These are phyloP conservation scores for Tragelaphus imberbis DNA, from an alignment of 2,113 vertebrate species.

Conservation along the genomic window DNA sequence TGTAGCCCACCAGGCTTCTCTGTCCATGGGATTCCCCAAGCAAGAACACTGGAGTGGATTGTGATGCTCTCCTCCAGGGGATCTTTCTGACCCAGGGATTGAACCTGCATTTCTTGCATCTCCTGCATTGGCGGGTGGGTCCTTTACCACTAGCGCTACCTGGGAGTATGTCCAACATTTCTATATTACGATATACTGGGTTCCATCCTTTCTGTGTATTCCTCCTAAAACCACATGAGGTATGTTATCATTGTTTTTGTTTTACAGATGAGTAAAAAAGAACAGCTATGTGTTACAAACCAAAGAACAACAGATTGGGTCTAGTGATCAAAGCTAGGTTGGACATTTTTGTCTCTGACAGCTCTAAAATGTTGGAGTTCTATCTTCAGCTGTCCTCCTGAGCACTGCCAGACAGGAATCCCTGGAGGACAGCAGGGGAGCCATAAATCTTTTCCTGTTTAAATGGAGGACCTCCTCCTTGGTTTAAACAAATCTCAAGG, in stretches of 20 bases:
- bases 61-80: not conserved
- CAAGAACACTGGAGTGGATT: not conserved
- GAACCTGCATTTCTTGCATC: not conserved
- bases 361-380: slow-evolving; percentile 1
- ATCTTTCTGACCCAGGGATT: not conserved
- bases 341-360: slow-evolving; percentile 1
- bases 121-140: not conserved
- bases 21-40: not conserved
- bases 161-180: not conserved
- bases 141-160: not conserved
- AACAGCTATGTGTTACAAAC: not conserved
- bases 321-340: not conserved
- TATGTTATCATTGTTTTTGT: slow-evolving; percentile 14
- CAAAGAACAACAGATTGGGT: not conserved
- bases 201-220: not conserved
- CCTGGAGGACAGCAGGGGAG: not conserved
- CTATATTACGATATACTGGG: not conserved
- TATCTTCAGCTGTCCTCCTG: slow-evolving; percentile 24
- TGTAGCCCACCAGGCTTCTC: not conserved
- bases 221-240: not conserved
- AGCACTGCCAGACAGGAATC: not conserved
- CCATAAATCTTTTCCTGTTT: slow-evolving; percentile 34
- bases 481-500: slow-evolving; percentile 20
- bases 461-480: slow-evolving; percentile 26
- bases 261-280: not conserved